Conservation (phyloP, 1,140 invertebrate species). For the Laodelphax striatellus region DNA sequence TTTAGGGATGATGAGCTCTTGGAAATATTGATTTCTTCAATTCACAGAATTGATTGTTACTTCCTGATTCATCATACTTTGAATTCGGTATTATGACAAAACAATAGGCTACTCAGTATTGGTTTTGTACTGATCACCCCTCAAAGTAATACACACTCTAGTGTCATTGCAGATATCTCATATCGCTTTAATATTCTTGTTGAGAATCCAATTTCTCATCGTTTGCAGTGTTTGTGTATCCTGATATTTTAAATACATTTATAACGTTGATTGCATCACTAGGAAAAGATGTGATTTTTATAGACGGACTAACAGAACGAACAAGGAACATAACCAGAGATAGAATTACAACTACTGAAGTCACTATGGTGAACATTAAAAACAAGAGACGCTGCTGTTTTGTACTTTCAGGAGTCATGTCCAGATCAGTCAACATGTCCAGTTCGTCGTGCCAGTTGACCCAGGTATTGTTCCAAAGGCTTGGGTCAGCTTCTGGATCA, state of each 20-base stretch:
- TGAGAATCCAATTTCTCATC: too few relatives aligned
- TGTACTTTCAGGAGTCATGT: not conserved
- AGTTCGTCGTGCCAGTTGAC: constrained; percentile 33
- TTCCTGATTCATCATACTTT: too few relatives aligned
- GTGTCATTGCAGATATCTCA: too few relatives aligned
- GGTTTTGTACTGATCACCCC: too few relatives aligned
- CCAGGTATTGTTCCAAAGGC: constrained; percentile 41
- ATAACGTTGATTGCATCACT: not conserved
- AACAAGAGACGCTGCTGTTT: not conserved
- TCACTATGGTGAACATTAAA: not conserved
- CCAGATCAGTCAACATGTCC: not conserved
- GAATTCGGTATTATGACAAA: too few relatives aligned
- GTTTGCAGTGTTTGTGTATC: not conserved
- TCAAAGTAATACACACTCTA: too few relatives aligned
- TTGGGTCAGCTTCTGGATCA: constrained; percentile 44
- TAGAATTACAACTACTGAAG: not conserved
- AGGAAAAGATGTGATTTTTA: not conserved
- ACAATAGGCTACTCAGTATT: too few relatives aligned
- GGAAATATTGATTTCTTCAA: too few relatives aligned
- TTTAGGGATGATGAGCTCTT: too few relatives aligned
- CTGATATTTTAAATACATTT: not conserved
- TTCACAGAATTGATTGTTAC: too few relatives aligned
- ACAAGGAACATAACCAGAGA: not conserved
- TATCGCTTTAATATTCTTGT: too few relatives aligned
- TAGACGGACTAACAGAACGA: not conserved